phyloP scores from a whole-genome alignment of 1,140 invertebrate species.

The Pararge aegeria region DNA sequence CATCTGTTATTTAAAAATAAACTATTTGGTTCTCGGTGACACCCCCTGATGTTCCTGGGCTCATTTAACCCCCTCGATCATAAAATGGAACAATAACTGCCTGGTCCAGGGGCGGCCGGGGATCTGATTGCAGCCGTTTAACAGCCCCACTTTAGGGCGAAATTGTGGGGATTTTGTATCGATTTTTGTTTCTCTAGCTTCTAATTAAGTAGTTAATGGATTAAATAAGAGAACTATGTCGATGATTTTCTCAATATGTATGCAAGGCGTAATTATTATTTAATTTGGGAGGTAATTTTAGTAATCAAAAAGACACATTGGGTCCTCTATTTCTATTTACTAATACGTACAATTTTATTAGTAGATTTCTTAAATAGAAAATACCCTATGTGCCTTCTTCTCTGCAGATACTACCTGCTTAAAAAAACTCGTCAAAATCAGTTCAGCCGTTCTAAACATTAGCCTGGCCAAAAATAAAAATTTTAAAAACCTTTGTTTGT shows the following conservation, averaged over 20 bases:
- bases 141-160: constrained; percentile 39
- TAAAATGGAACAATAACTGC: constrained; percentile 50
- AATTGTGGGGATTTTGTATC: constrained; percentile 35
- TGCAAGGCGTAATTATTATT: too few relatives aligned
- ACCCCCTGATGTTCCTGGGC: constrained; percentile 45
- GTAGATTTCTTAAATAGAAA: too few relatives aligned
- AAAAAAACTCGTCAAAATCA: too few relatives aligned
- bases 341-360: too few relatives aligned
- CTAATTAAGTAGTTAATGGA: neutral
- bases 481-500: too few relatives aligned
- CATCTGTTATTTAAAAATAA: constrained; percentile 71
- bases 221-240: neutral
- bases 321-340: too few relatives aligned
- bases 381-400: too few relatives aligned
- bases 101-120: constrained; percentile 42
- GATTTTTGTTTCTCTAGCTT: constrained; percentile 15
- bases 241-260: neutral
- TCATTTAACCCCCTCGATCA: constrained; percentile 56
- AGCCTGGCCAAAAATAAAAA: too few relatives aligned
- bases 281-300: too few relatives aligned
- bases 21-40: constrained; percentile 44
- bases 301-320: too few relatives aligned
- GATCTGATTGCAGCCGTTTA: constrained; percentile 52
- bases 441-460: too few relatives aligned
- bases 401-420: too few relatives aligned